A percentile compares a stretch with the other conserved stretches of the same genome.
These are phyloP conservation scores for Nipponacmea schrenckii DNA, from an alignment of 2,888 invertebrate genomes.

Conservation along the genomic window DNA sequence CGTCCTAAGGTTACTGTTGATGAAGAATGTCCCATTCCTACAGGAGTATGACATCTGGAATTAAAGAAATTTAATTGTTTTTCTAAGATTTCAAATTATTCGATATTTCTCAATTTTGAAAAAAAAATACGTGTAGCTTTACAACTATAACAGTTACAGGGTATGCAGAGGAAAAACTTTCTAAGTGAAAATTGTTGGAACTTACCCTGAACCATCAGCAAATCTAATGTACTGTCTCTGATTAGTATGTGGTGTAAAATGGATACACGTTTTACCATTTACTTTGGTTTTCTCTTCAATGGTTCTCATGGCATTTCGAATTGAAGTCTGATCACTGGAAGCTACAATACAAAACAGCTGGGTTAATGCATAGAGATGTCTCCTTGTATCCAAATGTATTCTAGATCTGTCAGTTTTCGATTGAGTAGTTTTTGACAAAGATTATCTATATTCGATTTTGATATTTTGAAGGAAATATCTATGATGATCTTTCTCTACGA, in stretches of 20 bases:
- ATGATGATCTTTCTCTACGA: no score
- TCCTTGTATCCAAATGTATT: no score
- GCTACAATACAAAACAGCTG: no score
- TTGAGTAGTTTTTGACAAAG: no score
- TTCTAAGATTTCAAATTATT: neutral
- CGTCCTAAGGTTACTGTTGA: conserved; percentile 77
- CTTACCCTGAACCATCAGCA: conserved; percentile 13
- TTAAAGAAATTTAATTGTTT: neutral
- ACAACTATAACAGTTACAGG: no score
- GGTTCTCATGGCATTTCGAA: conserved; percentile 31
- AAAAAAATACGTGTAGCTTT: neutral
- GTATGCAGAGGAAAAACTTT: no score
- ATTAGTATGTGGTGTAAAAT: conserved; percentile 73
- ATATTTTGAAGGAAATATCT: no score
- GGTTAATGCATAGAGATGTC: no score
- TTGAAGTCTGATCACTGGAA: conserved; percentile 13
- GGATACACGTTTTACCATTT: conserved; percentile 73
- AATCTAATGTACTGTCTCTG: conserved; percentile 73
- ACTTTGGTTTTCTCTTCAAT: conserved; percentile 35
- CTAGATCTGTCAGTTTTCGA: no score
- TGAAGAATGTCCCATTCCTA: conserved; percentile 78
- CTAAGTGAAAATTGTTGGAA: neutral
- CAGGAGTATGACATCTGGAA: conserved; percentile 78
- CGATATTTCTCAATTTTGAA: neutral
- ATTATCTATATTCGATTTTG: no score